These are phyloP conservation scores for Athene noctua DNA, from an alignment of 2,113 vertebrate species.

Conservation along the genomic window DNA sequence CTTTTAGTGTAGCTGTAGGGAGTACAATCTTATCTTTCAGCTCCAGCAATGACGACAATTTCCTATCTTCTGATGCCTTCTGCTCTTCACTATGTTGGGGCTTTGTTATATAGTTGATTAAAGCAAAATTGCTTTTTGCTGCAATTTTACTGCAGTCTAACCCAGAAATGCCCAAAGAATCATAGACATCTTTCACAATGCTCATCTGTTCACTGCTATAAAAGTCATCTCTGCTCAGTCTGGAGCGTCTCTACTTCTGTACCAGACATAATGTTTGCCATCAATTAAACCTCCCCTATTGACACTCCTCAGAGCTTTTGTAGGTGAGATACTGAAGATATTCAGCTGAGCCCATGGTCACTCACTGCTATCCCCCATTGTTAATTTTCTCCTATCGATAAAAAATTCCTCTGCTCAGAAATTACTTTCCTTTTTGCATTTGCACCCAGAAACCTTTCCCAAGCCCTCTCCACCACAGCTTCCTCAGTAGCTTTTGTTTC, in stretches of 20 bases:
- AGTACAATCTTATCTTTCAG: slow-evolving; percentile 58
- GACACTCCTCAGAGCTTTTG: neutral
- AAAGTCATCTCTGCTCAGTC: neutral
- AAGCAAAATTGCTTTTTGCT: slow-evolving; percentile 37
- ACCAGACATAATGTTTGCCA: neutral
- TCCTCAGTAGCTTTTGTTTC: neutral
- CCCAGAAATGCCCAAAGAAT: slow-evolving; percentile 31
- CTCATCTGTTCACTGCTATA: neutral
- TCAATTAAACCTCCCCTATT: neutral
- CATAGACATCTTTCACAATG: neutral
- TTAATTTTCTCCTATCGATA: neutral
- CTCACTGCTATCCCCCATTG: neutral
- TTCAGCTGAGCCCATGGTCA: neutral
- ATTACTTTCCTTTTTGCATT: neutral
- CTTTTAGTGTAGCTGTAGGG: neutral
- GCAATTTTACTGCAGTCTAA: slow-evolving; percentile 34
- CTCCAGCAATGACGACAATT: slow-evolving; percentile 42
- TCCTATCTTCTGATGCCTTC: slow-evolving; percentile 28
- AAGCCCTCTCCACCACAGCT: neutral
- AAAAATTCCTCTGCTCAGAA: neutral
- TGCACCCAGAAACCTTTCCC: neutral
- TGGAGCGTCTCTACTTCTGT: neutral
- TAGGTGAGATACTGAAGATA: neutral
- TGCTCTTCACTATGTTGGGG: neutral
- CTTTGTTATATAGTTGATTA: slow-evolving; percentile 52